phyloP scores from a whole-genome alignment of 2,113 vertebrate species.

The Alaudala cheleensis region DNA sequence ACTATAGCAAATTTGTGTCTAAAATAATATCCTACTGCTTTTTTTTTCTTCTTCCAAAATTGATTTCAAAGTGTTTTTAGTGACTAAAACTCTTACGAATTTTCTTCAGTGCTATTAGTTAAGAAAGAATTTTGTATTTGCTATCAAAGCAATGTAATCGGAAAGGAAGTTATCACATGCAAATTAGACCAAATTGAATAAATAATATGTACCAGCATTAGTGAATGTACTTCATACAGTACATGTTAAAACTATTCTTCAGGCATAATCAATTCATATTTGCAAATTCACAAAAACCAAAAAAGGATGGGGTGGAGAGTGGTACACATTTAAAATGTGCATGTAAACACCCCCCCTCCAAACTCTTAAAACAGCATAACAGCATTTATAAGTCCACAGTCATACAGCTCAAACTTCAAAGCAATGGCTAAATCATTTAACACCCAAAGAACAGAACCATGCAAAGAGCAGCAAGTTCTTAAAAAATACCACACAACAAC shows the following conservation, averaged over 20 bases:
- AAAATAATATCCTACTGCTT: neutral
- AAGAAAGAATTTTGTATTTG: conserved; percentile 28
- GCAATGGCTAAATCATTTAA: conserved; percentile 70
- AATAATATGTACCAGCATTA: conserved; percentile 1
- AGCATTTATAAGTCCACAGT: conserved; percentile 59
- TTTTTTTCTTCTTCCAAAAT: neutral
- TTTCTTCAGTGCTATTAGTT: neutral
- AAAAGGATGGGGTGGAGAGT: neutral
- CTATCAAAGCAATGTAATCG: conserved; percentile 12
- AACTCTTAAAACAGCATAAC: conserved; percentile 45
- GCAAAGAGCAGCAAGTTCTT: conserved; percentile 71
- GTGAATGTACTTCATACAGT: conserved; percentile 10
- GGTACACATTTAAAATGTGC: conserved; percentile 46
- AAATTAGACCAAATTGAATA: conserved; percentile 45
- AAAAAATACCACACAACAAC: neutral
- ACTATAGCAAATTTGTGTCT: neutral
- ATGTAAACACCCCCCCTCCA: conserved; percentile 39
- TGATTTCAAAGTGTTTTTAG: neutral
- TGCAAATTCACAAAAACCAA: conserved; percentile 52
- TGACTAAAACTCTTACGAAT: neutral
- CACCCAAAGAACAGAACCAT: conserved; percentile 72
- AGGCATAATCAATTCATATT: conserved; percentile 48
- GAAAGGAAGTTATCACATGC: conserved; percentile 49
- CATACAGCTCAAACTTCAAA: conserved; percentile 70
- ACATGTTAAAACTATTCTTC: conserved; percentile 25